phyloP scores from a whole-genome alignment of 2,888 invertebrate genomes.

The Catocala fraxini region DNA sequence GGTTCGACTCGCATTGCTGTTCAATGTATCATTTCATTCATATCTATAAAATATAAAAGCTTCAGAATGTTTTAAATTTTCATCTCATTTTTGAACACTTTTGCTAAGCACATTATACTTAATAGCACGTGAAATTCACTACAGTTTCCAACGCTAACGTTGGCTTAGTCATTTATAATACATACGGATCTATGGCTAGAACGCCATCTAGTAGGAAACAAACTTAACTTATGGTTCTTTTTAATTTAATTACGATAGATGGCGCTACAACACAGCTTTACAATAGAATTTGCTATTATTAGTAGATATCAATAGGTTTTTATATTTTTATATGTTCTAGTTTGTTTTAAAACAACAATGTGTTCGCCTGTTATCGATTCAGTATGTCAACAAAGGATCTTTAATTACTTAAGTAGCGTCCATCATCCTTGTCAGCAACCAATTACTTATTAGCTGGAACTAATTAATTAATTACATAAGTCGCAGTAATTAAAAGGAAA shows the following conservation, averaged over 20 bases:
- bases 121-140: slow-evolving; percentile 26
- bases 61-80: slow-evolving; percentile 22
- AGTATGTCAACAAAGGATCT: background rate
- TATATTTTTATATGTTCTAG: background rate
- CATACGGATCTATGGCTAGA: slow-evolving; percentile 14
- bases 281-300: slow-evolving; percentile 3
- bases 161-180: background rate
- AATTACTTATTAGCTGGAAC: background rate
- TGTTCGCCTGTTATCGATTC: background rate
- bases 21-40: slow-evolving; percentile 68
- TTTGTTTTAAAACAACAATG: background rate
- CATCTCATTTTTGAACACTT: slow-evolving; percentile 43
- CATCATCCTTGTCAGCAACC: background rate
- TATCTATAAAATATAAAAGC: slow-evolving; percentile 42
- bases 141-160: background rate
- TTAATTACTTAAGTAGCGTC: background rate
- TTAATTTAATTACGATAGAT: slow-evolving; percentile 46
- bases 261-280: slow-evolving; percentile 41
- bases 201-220: slow-evolving; percentile 57
- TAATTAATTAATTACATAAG: background rate
- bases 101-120: slow-evolving; percentile 44
- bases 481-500: slow-evolving; percentile 1
- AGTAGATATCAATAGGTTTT: background rate
- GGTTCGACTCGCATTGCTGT: slow-evolving; percentile 87
- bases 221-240: background rate